Evolutionary conservation across 2,113 vertebrate species (phyloP).

Genomic region (Oreochromis aureus): DNA sequence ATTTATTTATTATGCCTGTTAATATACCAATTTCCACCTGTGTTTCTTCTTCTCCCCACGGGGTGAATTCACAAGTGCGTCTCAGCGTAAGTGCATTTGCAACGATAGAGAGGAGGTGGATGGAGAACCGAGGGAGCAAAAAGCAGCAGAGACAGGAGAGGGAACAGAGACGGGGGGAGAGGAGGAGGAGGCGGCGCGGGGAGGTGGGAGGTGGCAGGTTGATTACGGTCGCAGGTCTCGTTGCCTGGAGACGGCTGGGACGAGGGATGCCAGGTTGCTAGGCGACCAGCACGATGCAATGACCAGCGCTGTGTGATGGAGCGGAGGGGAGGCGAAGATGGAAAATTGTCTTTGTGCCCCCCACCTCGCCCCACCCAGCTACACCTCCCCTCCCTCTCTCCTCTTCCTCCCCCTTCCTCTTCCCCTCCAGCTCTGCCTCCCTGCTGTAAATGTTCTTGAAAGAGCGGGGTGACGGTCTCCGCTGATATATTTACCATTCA

Average conservation of each 20-base stretch:
- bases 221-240: constrained; percentile 77
- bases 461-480: constrained; percentile 44
- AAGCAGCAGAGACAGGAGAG: constrained; percentile 34
- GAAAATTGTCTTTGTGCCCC: constrained; percentile 68
- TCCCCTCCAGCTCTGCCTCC: constrained; percentile 21
- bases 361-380: neutral
- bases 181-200: constrained; percentile 2
- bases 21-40: constrained; percentile 54
- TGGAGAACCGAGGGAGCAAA: constrained; percentile 25
- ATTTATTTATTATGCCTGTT: neutral
- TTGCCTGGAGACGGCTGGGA: constrained; percentile 75
- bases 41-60: constrained; percentile 3
- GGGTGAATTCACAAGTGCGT: constrained; percentile 46
- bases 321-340: constrained; percentile 59
- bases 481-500: constrained; percentile 58
- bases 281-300: constrained; percentile 71
- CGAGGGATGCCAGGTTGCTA: constrained; percentile 77
- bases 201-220: constrained; percentile 65
- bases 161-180: constrained; percentile 11
- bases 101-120: constrained; percentile 13
- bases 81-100: constrained; percentile 36
- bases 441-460: constrained; percentile 57
- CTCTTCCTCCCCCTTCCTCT: neutral
- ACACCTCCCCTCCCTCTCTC: neutral
- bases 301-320: constrained; percentile 71